Evolutionary conservation across 2,888 invertebrate genomes (phyloP), one percentile per base, ranked within the genome.

Genomic region (Mimumesa dahlbomi): DNA sequence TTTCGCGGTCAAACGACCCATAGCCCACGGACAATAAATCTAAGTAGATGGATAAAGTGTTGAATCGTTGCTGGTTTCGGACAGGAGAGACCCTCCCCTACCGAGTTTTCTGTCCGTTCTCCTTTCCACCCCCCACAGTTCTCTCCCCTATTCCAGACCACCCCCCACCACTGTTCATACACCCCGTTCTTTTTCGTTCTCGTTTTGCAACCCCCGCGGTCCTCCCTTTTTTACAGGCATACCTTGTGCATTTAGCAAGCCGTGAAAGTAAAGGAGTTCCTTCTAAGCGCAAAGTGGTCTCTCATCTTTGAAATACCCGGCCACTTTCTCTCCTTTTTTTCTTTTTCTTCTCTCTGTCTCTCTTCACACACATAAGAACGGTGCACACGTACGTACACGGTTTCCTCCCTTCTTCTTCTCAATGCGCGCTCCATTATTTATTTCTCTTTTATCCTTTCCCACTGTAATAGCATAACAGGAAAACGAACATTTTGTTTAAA

Each of bases 291-390:
- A 70, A 75, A 78, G 75, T 78, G 79, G 67, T 78, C 79, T 73
- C 71, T 78, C 75, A 75, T 72, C 75, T 78, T 77, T 78, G 58
- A 78, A 78, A 75, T 67, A 69, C 62, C 58, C 53, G 53, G 56
- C 67, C 63, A 63, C 58, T 73, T 77, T 63, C 66, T 36, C 54
- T 54, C 61, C 58, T 77, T 73, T 65, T 66, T 42, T 54, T 57
- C 63, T 61, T 57, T 59, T 40, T 48, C 63, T 48, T 43, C 31
- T 34, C 31, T 4, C 11, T 19, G 7, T 48, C 31, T 16, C 29
- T 42, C 31, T n/a, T 14, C 18, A 25, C 25, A 25, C 25, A n/a
- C n/a, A n/a, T n/a, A n/a, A n/a, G n/a, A n/a, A n/a, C n/a, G n/a
- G 29, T 9, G 9, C 9, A 9, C n/a, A n/a, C 34, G n/a, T 34